Evolutionary conservation across 2,113 vertebrate species (phyloP), one percentile per base, ranked within the genome.

Genomic region (Sinocyclocheilus maitianheensis): DNA sequence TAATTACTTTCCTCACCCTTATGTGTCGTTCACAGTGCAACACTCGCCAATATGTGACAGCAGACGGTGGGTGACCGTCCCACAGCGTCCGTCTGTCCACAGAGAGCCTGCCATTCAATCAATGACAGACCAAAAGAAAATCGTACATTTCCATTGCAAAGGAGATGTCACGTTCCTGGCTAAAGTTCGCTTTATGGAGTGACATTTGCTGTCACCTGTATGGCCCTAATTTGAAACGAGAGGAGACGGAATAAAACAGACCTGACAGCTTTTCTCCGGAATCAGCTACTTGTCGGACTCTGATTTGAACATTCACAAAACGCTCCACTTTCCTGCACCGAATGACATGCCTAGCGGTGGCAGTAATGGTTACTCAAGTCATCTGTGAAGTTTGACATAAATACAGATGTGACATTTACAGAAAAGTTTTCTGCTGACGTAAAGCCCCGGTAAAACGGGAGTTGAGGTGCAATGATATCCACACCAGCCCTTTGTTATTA

Each of bases 61-160:
- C 86, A 86, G 85, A 83, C 69, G 43, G 85, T 63, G 78, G 4
- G 84, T 22, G 87, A 63, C 43, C 71, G 81, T 78, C 87, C 88
- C 89, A 86, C 77, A 81, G 90, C 88, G 86, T 80, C 88, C 89
- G 90, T 93, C 91, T 91, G 91, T 91, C 89, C 55, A 85, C 84
- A 88, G 81, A 90, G 86, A 58, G 74, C n/a, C 43, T 51, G 43
- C 12, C 43, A 76, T 51, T 76, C 74, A 48, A 12, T 4, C 74
- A 51, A 43, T 74, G 37, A 43, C 20, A 74, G 10, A n/a, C 18
- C 2, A 9, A 43, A n/a, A 37, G 37, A 14, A 55, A 75, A 24
- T 16, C n/a, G 0, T 9, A 71, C 67, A 71, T 74, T 74, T 74
- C 18, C 71, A 43, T 74, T 43, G 20, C 10, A 74, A 74, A 43